These are phyloP conservation scores for Uria aalge DNA, from an alignment of 2,113 vertebrate species.

Conservation along the genomic window DNA sequence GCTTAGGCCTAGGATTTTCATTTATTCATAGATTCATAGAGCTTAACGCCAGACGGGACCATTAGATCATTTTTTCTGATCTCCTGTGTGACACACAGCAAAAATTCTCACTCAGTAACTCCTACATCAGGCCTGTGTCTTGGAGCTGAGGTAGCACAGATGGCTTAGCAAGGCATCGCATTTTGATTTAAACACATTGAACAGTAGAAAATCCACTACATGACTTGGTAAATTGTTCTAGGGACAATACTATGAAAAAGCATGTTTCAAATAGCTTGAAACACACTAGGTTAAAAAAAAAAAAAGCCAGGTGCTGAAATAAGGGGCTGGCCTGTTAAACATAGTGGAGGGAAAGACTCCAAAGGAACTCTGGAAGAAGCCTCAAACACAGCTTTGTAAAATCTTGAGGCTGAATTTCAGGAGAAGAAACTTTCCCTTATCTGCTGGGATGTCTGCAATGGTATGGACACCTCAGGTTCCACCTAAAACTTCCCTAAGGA, in stretches of 20 bases:
- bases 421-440: background rate
- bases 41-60: background rate
- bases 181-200: background rate
- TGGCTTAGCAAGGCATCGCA: background rate
- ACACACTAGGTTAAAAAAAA: background rate
- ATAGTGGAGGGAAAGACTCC: background rate
- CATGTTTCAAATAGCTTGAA: background rate
- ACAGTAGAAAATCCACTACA: background rate
- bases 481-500: background rate
- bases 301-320: background rate
- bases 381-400: background rate
- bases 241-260: background rate
- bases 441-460: background rate
- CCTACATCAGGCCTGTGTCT: background rate
- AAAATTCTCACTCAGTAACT: background rate
- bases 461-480: background rate
- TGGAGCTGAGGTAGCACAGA: background rate
- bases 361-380: background rate
- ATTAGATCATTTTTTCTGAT: conserved; percentile 10
- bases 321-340: background rate
- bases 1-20: background rate
- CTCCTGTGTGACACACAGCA: background rate
- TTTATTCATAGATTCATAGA: conserved; percentile 9
- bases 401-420: background rate
- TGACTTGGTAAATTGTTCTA: background rate